Percentiles rank a stretch among this genome's conserved stretches.
phyloP scores from a whole-genome alignment of 1,140 invertebrate species.

The Brachystomella parvula region DNA sequence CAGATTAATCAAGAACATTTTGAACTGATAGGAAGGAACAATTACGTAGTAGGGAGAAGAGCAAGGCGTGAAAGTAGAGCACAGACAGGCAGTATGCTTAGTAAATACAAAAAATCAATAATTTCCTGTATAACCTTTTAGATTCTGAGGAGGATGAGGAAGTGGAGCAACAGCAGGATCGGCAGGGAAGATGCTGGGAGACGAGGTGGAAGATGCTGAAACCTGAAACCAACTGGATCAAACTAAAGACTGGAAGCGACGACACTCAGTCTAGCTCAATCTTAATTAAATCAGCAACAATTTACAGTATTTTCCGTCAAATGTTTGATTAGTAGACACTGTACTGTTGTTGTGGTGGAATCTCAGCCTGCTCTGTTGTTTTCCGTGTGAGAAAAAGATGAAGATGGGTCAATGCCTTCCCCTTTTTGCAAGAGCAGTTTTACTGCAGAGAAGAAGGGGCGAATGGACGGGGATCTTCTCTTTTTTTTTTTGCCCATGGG shows the following conservation, averaged over 20 bases:
- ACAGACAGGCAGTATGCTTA: neutral
- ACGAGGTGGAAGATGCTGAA: neutral
- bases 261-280: too few relatives aligned
- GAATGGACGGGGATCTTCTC: neutral
- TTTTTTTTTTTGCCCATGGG: too few relatives aligned
- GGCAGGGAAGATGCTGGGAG: neutral
- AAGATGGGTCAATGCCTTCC: conserved; percentile 1
- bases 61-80: neutral
- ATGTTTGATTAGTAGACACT: neutral
- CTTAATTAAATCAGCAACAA: too few relatives aligned
- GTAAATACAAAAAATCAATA: conserved; percentile 9
- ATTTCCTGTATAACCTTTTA: neutral
- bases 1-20: conserved; percentile 1
- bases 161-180: neutral
- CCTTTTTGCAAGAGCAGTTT: too few relatives aligned
- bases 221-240: too few relatives aligned
- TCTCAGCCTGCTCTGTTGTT: neutral
- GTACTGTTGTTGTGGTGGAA: neutral
- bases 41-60: neutral
- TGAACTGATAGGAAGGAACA: neutral
- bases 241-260: too few relatives aligned
- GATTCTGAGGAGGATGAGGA: neutral
- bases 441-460: too few relatives aligned
- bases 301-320: too few relatives aligned
- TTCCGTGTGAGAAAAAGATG: too few relatives aligned